Base-by-base conservation (phyloP, 2,888 invertebrate species). In the Taenaris catops region DNA sequence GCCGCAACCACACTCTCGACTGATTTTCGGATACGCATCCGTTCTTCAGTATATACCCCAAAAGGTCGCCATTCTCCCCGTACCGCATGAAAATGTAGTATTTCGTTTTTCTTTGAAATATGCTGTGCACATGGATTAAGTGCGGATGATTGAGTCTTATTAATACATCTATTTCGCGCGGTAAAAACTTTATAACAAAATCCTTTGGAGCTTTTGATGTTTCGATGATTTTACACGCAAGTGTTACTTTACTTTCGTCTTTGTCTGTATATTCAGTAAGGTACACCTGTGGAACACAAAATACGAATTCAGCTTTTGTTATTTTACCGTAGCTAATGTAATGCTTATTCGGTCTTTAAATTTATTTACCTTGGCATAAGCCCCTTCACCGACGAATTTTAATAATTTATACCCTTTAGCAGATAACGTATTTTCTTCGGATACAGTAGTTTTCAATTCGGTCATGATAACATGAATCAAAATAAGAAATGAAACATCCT, bases 61-160 rank as follows among this genome's bases (percentile, higher is more conserved):
- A 72, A 4, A 95, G 78, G 65, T 95, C 95, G 0, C 95, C 95
- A 46, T 93, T 93, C 58, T 94, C 94, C 0, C 93, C 91, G 58
- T 73, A 89, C 54, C 94, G 87, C 94, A 94, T 94, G 54, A 94
- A 92, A 52, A 94, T 92, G 53, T 91, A 94, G 57, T 94, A 93
- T 55, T 92, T 92, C 0, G 88, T 86, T 56, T 90, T 89, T 20
- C 92, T 80, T 58, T 92, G 92, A 58, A 92, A 92, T 56, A 94
- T 92, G 52, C 94, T 93, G 61, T 93, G 93, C 8, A 95, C 89
- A 51, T 93, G 92, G 18, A 95, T 90, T 21, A 96, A 86, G 55
- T 95, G 93, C 0, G 94, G 93, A 63, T 96, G 96, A 53, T 93
- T 91, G 11, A 96, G 67, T 45, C 90, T 89, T 12, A 91, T 88